Conservation (phyloP, 2,113 vertebrate genomes). For the Apteryx mantelli region DNA sequence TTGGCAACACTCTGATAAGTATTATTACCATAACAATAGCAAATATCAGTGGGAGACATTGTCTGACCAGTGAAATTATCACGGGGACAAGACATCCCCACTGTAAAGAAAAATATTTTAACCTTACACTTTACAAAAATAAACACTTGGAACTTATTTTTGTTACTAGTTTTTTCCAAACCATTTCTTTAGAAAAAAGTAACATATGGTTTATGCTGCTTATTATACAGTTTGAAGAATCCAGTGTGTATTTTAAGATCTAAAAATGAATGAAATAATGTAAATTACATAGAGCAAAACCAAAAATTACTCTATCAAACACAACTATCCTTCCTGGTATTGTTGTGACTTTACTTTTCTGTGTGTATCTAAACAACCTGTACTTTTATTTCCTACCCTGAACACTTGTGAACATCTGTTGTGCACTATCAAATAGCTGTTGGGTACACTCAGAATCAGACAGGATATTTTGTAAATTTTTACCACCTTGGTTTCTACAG, state of each 20-base stretch:
- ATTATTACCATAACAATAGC: slow-evolving; percentile 37
- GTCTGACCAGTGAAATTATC: slow-evolving; percentile 53
- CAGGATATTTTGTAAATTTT: background rate
- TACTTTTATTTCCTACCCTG: background rate
- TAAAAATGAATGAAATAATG: background rate
- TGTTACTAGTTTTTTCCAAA: slow-evolving; percentile 10
- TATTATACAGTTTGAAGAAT: background rate
- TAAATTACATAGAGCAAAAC: background rate
- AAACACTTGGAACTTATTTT: background rate
- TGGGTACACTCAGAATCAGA: background rate
- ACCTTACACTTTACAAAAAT: background rate
- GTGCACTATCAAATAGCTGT: background rate
- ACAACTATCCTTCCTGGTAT: background rate
- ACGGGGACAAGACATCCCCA: slow-evolving; percentile 17
- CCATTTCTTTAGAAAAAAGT: background rate
- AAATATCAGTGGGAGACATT: slow-evolving; percentile 56
- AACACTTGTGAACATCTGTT: background rate
- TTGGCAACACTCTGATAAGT: slow-evolving; percentile 35
- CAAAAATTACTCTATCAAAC: background rate
- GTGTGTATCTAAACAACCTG: background rate
- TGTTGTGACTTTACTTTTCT: background rate
- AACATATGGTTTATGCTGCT: slow-evolving; percentile 9
- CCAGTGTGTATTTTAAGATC: background rate
- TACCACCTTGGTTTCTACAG: background rate
- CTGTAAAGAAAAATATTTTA: slow-evolving; percentile 50